Percentiles rank a stretch among this genome's conserved stretches.
Evolutionary conservation across 2,888 invertebrate genomes (phyloP).

Genomic region (Oeneis ivallda): DNA sequence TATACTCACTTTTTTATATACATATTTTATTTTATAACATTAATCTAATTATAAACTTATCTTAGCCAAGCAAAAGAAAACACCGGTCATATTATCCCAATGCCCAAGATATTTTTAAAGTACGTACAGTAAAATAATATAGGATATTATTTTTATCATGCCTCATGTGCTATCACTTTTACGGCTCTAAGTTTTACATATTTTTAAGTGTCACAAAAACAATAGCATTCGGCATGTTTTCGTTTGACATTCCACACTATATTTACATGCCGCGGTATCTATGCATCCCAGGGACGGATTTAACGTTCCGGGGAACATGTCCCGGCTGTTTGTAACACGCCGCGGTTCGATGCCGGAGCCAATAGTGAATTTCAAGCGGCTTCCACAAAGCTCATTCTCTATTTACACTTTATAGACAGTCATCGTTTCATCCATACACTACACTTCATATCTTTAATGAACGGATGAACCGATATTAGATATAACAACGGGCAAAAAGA

Average conservation of each 20-base stretch:
- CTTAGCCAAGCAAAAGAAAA: too few species aligned
- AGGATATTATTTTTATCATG: not conserved
- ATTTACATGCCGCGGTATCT: slow-evolving; percentile 9
- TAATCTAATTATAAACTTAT: too few species aligned
- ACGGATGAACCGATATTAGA: not conserved
- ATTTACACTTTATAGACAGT: not conserved
- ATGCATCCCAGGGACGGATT: slow-evolving; percentile 2
- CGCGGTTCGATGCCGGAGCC: slow-evolving; percentile 3
- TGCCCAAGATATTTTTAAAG: too few species aligned
- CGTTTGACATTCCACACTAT: slow-evolving; percentile 6
- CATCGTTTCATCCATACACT: too few species aligned
- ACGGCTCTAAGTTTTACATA: not conserved
- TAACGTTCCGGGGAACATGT: slow-evolving; percentile 4
- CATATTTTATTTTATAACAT: too few species aligned
- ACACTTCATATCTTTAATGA: not conserved
- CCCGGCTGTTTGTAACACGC: not conserved
- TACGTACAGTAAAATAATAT: too few species aligned
- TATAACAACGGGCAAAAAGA: not conserved
- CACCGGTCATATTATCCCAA: too few species aligned
- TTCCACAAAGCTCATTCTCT: not conserved
- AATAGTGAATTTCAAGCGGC: slow-evolving; percentile 12
- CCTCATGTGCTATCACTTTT: not conserved
- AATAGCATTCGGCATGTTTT: not conserved
- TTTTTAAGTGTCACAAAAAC: slow-evolving; percentile 1
- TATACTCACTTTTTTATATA: too few species aligned